Evolutionary conservation across 1,140 invertebrate species (phyloP).

Genomic region (Sinonovacula constricta): DNA sequence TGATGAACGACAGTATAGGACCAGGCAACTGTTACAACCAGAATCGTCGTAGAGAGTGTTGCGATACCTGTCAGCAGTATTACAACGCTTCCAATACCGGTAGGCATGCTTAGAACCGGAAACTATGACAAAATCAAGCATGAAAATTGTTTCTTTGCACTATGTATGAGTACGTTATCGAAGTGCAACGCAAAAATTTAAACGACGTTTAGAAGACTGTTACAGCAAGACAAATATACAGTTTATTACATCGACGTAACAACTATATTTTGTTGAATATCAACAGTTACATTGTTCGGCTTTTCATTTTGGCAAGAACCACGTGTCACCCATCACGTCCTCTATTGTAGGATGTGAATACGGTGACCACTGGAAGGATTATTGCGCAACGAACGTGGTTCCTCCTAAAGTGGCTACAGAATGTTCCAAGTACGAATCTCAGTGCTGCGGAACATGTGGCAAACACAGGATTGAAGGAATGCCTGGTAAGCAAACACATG

Average conservation of each 20-base stretch:
- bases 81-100: conserved; percentile 33
- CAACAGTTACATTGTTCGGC: too few species aligned
- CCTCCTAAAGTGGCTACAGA: conserved; percentile 27
- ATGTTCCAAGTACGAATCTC: neutral
- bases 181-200: too few species aligned
- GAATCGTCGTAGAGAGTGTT: conserved; percentile 4
- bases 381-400: conserved; percentile 29
- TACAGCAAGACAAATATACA: too few species aligned
- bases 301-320: neutral
- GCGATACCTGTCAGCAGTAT: conserved; percentile 32
- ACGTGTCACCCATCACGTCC: too few species aligned
- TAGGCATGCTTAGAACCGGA: too few species aligned
- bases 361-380: conserved; percentile 51
- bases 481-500: too few species aligned
- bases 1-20: conserved; percentile 42
- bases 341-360: conserved; percentile 37
- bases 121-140: too few species aligned
- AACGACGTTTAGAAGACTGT: too few species aligned
- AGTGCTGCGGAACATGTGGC: conserved; percentile 42
- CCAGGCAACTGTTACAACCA: conserved; percentile 47
- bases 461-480: neutral
- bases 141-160: too few species aligned
- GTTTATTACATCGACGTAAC: too few species aligned
- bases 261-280: too few species aligned
- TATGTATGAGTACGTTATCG: too few species aligned